Evolutionary conservation across 2,797 vertebrate genomes (phyloP), one percentile per base, ranked within the genome.

Genomic region (Sebastes hubbsi): DNA sequence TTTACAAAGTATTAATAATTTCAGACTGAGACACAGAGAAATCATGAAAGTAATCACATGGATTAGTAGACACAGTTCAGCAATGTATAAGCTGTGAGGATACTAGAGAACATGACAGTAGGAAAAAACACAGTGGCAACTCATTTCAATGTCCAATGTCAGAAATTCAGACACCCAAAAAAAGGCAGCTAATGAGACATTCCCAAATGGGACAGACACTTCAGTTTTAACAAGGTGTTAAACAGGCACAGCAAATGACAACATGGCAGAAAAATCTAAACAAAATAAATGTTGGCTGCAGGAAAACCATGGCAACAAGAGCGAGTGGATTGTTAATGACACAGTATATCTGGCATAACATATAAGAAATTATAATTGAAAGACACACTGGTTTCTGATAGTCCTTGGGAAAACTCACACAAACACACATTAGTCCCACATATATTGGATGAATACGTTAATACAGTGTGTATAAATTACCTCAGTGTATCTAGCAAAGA

Each of bases 181-280:
- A 65, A 77, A 88, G 72, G 82, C 79, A 83, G 72, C 32, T 55
- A 63, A 83, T 64, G 76, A 82, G 62, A 67, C 64, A 58, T 81
- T 75, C 79, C 24, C 49, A 78, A 76, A 78, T 22, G 46, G 46
- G 60, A 68, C 61, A 59, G 58, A 84, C 72, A 49, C 42, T 62
- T 81, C 32, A 59, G 16, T 34, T 80, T 66, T 49, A 72, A 76
- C 58, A 74, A 42, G 55, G 32, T 60, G 5, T 67, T 38, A 73
- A 79, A 86, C 27, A 84, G 78, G 72, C 80, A 81, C 78, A 72
- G 65, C 58, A 89, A 87, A 85, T 30, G 2, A 80, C 8, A 68
- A 76, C 36, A 74, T 24, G n/a, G 63, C 72, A 78, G 32, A 74
- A 64, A 60, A 65, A 66, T 14, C 14, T 8, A 62, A 82, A 68